phyloP scores from a whole-genome alignment of 2,888 invertebrate species.

The Stenurella melanura region DNA sequence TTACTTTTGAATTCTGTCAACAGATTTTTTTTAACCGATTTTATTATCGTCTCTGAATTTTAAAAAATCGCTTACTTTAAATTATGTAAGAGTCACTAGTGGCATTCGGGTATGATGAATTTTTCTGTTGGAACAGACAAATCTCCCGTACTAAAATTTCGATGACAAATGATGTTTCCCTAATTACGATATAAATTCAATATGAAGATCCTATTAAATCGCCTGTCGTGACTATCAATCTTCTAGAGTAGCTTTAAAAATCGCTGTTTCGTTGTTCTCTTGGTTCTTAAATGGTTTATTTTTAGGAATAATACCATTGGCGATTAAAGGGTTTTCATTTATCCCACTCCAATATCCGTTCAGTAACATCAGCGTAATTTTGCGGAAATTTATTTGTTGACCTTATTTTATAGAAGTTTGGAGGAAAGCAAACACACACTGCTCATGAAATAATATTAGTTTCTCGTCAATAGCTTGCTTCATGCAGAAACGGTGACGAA shows the following conservation, averaged over 20 bases:
- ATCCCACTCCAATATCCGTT: neutral
- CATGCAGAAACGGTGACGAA: too few species aligned
- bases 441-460: too few species aligned
- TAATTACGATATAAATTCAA: constrained; percentile 26
- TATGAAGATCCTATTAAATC: constrained; percentile 15
- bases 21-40: too few species aligned
- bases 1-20: too few species aligned
- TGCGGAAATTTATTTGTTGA: neutral
- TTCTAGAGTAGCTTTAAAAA: neutral
- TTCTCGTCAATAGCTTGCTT: too few species aligned
- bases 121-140: neutral
- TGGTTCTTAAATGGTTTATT: constrained; percentile 16
- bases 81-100: too few species aligned
- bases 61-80: too few species aligned
- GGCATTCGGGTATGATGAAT: too few species aligned
- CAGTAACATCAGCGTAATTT: neutral
- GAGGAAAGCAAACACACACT: too few species aligned
- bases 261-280: constrained; percentile 20
- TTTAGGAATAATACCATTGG: neutral
- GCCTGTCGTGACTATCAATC: constrained; percentile 20
- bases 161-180: constrained; percentile 14
- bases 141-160: neutral
- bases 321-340: neutral
- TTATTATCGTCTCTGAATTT: too few species aligned
- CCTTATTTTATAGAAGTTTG: neutral